A percentile compares a stretch with the other conserved stretches of the same genome.
These are phyloP conservation scores for Thalassoma bifasciatum DNA, from an alignment of 2,113 vertebrate species.

Conservation along the genomic window DNA sequence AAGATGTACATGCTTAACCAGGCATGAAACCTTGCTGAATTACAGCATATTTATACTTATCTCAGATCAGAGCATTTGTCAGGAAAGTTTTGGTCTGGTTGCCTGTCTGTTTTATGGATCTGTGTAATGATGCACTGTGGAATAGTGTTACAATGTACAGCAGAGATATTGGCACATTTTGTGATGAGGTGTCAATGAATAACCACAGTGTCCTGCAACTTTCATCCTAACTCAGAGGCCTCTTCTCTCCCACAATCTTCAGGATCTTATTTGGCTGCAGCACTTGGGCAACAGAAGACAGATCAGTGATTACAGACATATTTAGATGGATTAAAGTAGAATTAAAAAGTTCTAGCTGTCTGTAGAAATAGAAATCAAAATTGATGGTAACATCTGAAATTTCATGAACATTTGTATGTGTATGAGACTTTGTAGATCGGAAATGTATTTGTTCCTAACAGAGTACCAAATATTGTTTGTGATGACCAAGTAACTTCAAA, in stretches of 20 bases:
- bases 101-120: conserved; percentile 70
- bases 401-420: too few species aligned
- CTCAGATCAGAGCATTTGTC: conserved; percentile 76
- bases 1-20: conserved; percentile 82
- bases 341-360: too few species aligned
- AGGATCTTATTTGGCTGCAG: too few species aligned
- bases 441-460: too few species aligned
- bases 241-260: conserved; percentile 3
- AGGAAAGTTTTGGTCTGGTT: conserved; percentile 69
- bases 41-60: conserved; percentile 79
- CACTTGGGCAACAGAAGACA: too few species aligned
- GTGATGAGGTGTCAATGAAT: conserved; percentile 44
- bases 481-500: too few species aligned
- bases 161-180: conserved; percentile 52
- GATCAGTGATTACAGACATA: too few species aligned
- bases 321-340: too few species aligned
- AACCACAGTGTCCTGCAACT: conserved; percentile 39
- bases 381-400: too few species aligned
- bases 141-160: conserved; percentile 55
- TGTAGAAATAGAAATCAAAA: too few species aligned
- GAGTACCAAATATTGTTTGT: too few species aligned
- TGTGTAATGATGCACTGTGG: conserved; percentile 66
- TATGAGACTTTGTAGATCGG: too few species aligned
- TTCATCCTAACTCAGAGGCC: conserved; percentile 10
- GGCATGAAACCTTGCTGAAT: conserved; percentile 81